These are phyloP conservation scores for Atta colombica DNA, from an alignment of 1,140 invertebrate genomes.

Conservation along the genomic window DNA sequence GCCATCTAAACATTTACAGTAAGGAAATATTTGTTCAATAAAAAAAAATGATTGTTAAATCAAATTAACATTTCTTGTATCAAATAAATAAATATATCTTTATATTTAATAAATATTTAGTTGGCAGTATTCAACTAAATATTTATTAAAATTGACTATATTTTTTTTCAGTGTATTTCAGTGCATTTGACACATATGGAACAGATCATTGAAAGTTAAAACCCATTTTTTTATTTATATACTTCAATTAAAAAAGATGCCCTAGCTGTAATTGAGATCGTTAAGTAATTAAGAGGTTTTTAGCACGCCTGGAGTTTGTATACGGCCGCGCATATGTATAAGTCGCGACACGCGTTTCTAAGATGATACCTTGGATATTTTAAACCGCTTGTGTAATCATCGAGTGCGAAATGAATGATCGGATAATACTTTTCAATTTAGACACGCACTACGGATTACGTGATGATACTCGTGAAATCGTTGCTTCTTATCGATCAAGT, in stretches of 20 bases:
- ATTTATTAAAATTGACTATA: no score
- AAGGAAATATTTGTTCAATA: no score
- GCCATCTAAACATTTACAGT: no score
- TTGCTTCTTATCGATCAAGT: conserved; percentile 9
- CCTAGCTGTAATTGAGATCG: not conserved
- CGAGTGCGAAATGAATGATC: conserved; percentile 35
- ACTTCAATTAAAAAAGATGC: conserved; percentile 1
- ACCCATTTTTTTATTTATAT: conserved; percentile 15
- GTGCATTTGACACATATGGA: not conserved
- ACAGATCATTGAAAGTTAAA: not conserved
- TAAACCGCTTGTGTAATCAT: not conserved
- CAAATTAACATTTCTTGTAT: no score
- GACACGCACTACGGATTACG: conserved; percentile 12
- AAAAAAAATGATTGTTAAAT: no score
- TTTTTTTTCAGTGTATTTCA: no score
- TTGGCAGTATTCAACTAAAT: no score
- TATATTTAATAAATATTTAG: no score
- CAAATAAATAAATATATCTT: no score
- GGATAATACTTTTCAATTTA: conserved; percentile 13
- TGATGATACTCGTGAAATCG: conserved; percentile 30
- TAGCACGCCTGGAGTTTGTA: not conserved
- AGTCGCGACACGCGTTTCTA: conserved; percentile 14
- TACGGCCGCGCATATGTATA: not conserved
- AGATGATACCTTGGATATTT: conserved; percentile 13
- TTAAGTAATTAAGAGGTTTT: conserved; percentile 27